Percentiles rank a stretch among this genome's conserved stretches.
Conservation (phyloP, 1,140 invertebrate genomes). For the Frieseomelitta varia region DNA sequence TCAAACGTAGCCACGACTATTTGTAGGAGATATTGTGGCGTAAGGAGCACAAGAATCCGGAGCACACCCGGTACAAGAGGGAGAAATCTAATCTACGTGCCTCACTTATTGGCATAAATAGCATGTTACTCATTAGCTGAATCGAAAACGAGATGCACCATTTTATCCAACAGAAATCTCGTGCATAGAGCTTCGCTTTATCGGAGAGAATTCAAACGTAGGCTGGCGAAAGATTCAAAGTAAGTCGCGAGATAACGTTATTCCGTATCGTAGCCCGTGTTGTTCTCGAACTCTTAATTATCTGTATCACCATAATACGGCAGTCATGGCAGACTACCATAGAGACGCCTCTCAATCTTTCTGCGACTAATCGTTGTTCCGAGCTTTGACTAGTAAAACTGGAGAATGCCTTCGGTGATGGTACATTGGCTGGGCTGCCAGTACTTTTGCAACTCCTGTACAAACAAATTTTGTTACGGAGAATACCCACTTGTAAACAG, state of each 20-base stretch:
- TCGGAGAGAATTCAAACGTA: constrained; percentile 81
- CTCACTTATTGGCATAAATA: constrained; percentile 18
- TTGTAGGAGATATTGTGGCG: constrained; percentile 6
- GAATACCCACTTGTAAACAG: background rate
- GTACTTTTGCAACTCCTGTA: constrained; percentile 62
- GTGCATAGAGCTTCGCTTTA: background rate
- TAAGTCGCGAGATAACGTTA: constrained; percentile 90
- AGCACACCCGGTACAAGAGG: constrained; percentile 31
- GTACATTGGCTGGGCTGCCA: constrained; percentile 74
- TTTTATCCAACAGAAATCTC: constrained; percentile 19
- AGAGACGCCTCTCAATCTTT: constrained; percentile 88
- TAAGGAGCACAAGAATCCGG: constrained; percentile 14
- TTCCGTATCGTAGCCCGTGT: constrained; percentile 90
- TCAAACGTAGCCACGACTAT: constrained; percentile 15
- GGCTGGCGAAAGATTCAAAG: constrained; percentile 90
- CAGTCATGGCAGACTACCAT: constrained; percentile 97
- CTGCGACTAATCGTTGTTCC: constrained; percentile 78
- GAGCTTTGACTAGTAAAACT: constrained; percentile 60
- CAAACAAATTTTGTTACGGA: background rate
- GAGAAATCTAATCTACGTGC: constrained; percentile 48
- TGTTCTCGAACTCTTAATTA: constrained; percentile 92
- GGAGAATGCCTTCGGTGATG: constrained; percentile 73
- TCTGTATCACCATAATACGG: constrained; percentile 95
- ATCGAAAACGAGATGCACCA: constrained; percentile 5
- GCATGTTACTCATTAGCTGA: constrained; percentile 19